Evolutionary conservation across 2,797 vertebrate species (phyloP).

Genomic region (Pseudotriccus pelzelni): DNA sequence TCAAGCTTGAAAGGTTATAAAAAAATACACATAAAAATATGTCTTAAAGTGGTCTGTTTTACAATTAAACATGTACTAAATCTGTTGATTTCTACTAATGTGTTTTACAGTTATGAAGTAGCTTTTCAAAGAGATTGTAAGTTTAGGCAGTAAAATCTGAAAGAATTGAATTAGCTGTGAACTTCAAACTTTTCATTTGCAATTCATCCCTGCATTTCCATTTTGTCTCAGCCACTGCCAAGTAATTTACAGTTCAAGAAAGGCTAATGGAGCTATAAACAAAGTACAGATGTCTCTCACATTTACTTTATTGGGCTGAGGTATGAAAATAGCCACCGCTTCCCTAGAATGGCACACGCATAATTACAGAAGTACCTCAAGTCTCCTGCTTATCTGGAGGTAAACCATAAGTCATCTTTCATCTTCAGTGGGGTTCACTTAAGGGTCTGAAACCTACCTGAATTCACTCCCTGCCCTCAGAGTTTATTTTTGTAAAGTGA

Average conservation of each 20-base stretch:
- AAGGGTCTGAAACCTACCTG: not conserved
- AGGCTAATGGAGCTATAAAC: constrained; percentile 64
- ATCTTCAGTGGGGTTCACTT: not conserved
- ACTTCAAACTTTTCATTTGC: constrained; percentile 14
- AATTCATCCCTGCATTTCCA: constrained; percentile 1
- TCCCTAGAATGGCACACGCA: not conserved
- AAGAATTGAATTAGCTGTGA: constrained; percentile 11
- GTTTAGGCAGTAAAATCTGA: constrained; percentile 21
- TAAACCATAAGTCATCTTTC: not conserved
- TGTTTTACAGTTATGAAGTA: constrained; percentile 19
- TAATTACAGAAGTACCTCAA: not conserved
- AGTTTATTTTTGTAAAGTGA: not conserved
- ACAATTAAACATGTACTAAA: not conserved
- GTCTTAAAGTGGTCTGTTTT: not conserved
- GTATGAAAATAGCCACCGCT: constrained; percentile 52
- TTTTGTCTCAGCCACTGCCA: constrained; percentile 36
- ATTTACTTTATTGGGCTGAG: constrained; percentile 45
- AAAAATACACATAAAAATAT: not conserved
- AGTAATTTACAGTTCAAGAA: constrained; percentile 69
- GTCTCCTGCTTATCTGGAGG: not conserved
- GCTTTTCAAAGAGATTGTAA: constrained; percentile 21
- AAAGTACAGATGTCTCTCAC: constrained; percentile 53
- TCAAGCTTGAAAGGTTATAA: not conserved
- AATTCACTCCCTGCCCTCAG: not conserved
- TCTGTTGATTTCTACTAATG: not conserved